phyloP scores from a whole-genome alignment of 2,797 vertebrate species.

The Cygnus olor region DNA sequence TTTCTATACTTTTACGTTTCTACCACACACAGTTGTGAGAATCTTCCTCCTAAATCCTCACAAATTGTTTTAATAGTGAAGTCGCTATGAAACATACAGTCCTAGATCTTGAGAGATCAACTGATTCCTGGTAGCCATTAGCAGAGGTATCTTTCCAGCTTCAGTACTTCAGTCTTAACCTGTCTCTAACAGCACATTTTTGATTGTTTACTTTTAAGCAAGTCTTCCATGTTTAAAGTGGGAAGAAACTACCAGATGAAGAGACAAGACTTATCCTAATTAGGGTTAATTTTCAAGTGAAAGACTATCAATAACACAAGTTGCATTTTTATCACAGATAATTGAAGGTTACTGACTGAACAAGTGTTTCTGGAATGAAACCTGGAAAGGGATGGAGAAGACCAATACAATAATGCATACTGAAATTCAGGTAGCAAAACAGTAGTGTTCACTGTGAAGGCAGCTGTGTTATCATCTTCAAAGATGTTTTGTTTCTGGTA shows the following conservation, averaged over 20 bases:
- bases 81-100: background rate
- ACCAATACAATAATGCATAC: background rate
- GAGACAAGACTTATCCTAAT: background rate
- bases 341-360: background rate
- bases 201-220: background rate
- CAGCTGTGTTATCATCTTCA: background rate
- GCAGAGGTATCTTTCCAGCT: background rate
- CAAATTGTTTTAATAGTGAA: background rate
- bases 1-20: background rate
- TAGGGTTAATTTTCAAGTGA: background rate
- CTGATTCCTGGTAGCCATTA: background rate
- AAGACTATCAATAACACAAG: background rate
- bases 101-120: background rate
- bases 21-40: fast-evolving
- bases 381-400: background rate
- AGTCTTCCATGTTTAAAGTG: background rate
- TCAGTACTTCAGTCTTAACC: background rate
- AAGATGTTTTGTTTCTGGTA: background rate
- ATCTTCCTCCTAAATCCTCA: background rate
- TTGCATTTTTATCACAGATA: conserved; percentile 18
- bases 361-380: background rate
- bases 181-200: background rate
- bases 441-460: background rate
- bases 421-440: conserved; percentile 2
- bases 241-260: background rate